Conservation (phyloP, 2,797 vertebrate species). For the Octomys mimax region DNA sequence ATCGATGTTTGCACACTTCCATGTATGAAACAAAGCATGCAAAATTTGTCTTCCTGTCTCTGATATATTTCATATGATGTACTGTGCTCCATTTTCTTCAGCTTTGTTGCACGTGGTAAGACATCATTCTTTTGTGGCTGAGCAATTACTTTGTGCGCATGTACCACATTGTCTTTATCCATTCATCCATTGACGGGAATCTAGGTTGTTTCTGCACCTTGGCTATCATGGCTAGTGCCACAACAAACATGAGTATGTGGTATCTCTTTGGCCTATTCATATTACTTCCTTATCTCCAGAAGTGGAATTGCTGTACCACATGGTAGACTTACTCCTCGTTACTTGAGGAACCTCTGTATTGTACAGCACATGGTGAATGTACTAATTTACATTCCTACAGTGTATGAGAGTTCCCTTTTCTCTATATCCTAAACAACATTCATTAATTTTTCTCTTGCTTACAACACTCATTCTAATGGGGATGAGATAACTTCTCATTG, state of each 20-base stretch:
- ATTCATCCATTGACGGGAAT: neutral
- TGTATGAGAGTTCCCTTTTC: neutral
- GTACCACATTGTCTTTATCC: neutral
- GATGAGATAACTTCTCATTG: neutral
- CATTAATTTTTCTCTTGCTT: neutral
- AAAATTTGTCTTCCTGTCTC: neutral
- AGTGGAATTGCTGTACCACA: neutral
- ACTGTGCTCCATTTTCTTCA: neutral
- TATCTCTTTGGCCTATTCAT: neutral
- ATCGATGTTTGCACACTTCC: too few relatives aligned
- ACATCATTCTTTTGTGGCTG: neutral
- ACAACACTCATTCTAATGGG: neutral
- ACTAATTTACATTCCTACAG: neutral
- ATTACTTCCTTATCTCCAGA: too few relatives aligned
- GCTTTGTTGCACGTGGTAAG: neutral
- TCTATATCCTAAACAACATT: neutral
- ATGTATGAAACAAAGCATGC: neutral
- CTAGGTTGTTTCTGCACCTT: neutral
- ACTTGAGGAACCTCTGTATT: neutral
- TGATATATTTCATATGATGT: neutral
- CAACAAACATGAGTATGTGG: neutral
- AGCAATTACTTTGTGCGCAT: neutral
- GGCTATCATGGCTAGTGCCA: too few relatives aligned
- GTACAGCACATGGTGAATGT: neutral
- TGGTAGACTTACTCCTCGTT: too few relatives aligned